Percentiles rank a stretch among this genome's conserved stretches.
Evolutionary conservation across 2,797 vertebrate species (phyloP).

Genomic region (Valencia hispanica): DNA sequence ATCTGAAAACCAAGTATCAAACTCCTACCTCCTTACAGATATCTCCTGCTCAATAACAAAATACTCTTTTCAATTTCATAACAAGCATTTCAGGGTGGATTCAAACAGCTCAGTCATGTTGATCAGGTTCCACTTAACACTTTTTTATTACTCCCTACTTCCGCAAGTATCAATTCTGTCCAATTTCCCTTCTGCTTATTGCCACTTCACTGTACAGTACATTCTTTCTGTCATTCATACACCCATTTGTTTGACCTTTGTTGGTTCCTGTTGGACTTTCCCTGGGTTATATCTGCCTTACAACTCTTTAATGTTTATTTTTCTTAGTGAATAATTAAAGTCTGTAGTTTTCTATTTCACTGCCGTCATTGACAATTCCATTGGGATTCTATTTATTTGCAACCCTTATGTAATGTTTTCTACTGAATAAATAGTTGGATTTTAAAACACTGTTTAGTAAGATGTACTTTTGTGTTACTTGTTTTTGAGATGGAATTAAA

Average conservation of each 20-base stretch:
- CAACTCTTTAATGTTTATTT: neutral
- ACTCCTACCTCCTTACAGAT: no score
- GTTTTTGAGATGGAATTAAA: neutral
- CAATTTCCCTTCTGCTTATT: neutral
- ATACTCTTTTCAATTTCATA: neutral
- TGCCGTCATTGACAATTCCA: neutral
- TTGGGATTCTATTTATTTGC: neutral
- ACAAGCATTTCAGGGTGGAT: neutral
- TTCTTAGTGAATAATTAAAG: neutral
- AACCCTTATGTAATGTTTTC: neutral
- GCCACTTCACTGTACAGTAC: neutral
- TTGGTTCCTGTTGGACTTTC: neutral
- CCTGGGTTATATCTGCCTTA: neutral
- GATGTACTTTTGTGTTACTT: neutral
- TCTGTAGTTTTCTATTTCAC: neutral
- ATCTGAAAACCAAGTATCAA: no score
- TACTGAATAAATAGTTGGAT: neutral
- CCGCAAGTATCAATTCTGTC: neutral
- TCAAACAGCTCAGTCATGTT: neutral
- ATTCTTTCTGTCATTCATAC: conserved; percentile 4
- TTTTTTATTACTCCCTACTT: neutral
- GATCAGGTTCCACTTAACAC: neutral
- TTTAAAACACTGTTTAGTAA: neutral
- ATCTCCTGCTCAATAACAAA: no score
- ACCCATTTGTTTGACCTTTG: neutral